These are phyloP conservation scores for Nomada fucata DNA, from an alignment of 2,888 invertebrate genomes.

Conservation along the genomic window DNA sequence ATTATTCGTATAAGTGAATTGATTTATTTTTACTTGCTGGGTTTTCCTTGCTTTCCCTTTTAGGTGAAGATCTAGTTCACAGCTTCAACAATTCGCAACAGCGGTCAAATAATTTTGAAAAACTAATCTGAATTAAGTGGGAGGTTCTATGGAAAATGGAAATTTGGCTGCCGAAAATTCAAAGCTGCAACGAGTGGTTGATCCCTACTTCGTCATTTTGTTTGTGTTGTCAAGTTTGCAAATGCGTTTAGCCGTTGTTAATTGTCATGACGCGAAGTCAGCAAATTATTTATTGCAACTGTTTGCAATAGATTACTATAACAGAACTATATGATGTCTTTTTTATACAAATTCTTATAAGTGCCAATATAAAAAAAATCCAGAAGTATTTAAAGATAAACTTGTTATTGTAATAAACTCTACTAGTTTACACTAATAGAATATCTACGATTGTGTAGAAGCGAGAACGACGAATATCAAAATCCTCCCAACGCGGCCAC, in stretches of 20 bases:
- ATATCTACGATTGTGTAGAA: too few species aligned
- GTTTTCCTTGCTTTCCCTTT: not conserved
- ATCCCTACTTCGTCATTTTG: constrained; percentile 13
- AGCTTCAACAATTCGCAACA: not conserved
- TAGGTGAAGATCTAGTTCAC: not conserved
- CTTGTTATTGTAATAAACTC: too few species aligned
- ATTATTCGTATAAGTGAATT: not conserved
- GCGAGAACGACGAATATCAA: not conserved
- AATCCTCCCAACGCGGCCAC: not conserved
- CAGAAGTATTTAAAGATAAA: too few species aligned
- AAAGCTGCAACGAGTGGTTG: not conserved
- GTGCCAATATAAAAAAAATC: too few species aligned
- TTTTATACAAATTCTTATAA: too few species aligned
- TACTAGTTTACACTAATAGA: too few species aligned
- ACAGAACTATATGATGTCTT: too few species aligned
- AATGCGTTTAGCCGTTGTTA: constrained; percentile 40
- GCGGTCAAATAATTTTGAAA: not conserved
- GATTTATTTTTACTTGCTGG: constrained; percentile 7
- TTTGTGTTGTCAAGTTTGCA: constrained; percentile 5
- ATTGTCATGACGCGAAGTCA: not conserved
- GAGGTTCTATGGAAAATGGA: not conserved
- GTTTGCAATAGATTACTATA: not conserved
- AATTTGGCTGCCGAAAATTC: not conserved
- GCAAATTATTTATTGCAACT: not conserved
- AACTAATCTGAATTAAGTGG: constrained; percentile 8